Evolutionary conservation across 2,797 vertebrate species (phyloP).

Genomic region (Xenopus petersii): DNA sequence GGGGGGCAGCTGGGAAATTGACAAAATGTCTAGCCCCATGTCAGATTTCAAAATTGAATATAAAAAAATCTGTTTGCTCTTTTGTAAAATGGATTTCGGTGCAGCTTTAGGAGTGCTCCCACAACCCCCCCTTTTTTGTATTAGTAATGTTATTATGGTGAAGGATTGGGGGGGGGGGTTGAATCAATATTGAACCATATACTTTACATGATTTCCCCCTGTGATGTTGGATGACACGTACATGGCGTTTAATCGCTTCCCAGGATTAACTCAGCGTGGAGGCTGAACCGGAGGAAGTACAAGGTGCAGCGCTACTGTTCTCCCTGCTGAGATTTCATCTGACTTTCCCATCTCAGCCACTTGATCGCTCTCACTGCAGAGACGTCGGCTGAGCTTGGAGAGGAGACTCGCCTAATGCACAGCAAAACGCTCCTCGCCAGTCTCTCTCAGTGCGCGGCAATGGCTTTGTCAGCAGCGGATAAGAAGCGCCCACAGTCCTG

Average conservation of each 20-base stretch:
- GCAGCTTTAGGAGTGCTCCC: too few relatives aligned
- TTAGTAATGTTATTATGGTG: too few relatives aligned
- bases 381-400: constrained; percentile 67
- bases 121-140: too few relatives aligned
- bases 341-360: constrained; percentile 60
- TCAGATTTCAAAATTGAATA: too few relatives aligned
- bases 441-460: constrained; percentile 31
- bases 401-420: constrained; percentile 68
- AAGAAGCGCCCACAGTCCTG: not conserved
- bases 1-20: too few relatives aligned
- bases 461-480: constrained; percentile 24
- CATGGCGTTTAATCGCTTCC: constrained; percentile 63
- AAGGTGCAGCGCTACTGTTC: constrained; percentile 61
- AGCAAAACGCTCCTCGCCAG: constrained; percentile 44
- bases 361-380: constrained; percentile 65
- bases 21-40: too few relatives aligned
- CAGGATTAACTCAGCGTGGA: constrained; percentile 61
- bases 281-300: constrained; percentile 50
- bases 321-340: constrained; percentile 60
- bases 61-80: too few relatives aligned
- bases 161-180: too few relatives aligned
- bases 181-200: constrained; percentile 44
- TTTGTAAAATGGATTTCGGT: too few relatives aligned
- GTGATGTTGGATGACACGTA: constrained; percentile 30
- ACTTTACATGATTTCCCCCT: constrained; percentile 34